Evolutionary conservation across 2,113 vertebrate genomes (phyloP), one percentile per base, ranked within the genome.

Genomic region (Cyphomyrus discorhynchus): DNA sequence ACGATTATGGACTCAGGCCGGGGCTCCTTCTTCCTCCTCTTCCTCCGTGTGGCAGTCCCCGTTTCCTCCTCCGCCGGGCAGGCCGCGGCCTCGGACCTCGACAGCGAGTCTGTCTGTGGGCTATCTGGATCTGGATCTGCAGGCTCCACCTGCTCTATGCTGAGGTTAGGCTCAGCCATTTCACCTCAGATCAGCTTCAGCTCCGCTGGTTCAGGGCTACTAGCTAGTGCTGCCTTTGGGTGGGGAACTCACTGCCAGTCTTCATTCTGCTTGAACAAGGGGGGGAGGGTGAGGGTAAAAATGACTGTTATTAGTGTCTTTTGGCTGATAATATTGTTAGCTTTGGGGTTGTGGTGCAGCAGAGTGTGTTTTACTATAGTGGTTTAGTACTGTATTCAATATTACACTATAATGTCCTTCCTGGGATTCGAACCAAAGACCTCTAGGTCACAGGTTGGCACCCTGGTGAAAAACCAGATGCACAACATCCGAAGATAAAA

Each of bases 1-100:
- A 99, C 95, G 42, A 99, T 99, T 87, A 99, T 97, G 80, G 98
- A 99, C 94, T 99, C 98, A 0, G 98, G 98, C 2, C 98, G 96
- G 0, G 96, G 95, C 91, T 98, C 98, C 90, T 96, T 98, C 95
- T 95, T 97, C 93, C 95, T 97, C 94, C 96, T 97, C 93, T 96
- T 96, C 90, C 94, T 95, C 91, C 97, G 95, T 46, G 97, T 93
- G 19, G 96, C 96, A 4, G 96, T 96, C 85, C 97, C 97, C 19
- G 93, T 95, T 90, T 97, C 97, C 52, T 96, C 97, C 86, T 97
- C 97, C 3, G 95, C 93, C 7, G 96, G 95, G 88, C 93, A 93
- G n/a, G 88, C 94, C 0, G 95, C 92, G 2, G 91, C 39, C 5
- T 96, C 95, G 0, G 96, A 95, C 77, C 93, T 93, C 24, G 50